Percentiles rank a stretch among this genome's conserved stretches.
Evolutionary conservation across 2,797 vertebrate genomes (phyloP).

Genomic region (Nothura maculosa): DNA sequence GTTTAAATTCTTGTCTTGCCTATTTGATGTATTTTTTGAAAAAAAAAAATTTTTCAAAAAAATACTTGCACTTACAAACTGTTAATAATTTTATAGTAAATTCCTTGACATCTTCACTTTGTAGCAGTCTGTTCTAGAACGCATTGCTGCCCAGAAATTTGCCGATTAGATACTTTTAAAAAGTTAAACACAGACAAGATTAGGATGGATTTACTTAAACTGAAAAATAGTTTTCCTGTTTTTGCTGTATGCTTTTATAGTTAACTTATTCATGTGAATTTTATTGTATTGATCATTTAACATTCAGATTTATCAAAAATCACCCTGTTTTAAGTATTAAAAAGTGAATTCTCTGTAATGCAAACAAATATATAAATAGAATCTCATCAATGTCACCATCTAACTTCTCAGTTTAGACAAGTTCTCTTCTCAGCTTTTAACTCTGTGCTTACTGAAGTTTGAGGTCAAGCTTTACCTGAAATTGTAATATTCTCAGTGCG

Average conservation of each 20-base stretch:
- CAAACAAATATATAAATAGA: not conserved
- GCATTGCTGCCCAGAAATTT: not conserved
- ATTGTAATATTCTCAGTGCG: not conserved
- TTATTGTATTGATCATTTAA: not conserved
- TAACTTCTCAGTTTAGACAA: not conserved
- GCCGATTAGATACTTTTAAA: not conserved
- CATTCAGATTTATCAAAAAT: not conserved
- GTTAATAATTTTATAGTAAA: not conserved
- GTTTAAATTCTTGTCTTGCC: not conserved
- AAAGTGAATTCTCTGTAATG: not conserved
- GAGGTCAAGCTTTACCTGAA: not conserved
- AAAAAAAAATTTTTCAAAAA: too few species aligned
- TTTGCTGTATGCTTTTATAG: not conserved
- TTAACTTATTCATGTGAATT: not conserved
- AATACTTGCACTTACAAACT: not conserved
- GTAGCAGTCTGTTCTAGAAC: not conserved
- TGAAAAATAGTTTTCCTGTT: not conserved
- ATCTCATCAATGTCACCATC: not conserved
- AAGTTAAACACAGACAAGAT: not conserved
- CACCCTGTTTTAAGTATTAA: not conserved
- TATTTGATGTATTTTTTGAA: not conserved
- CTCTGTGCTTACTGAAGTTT: not conserved
- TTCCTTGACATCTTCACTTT: not conserved
- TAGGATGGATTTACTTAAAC: not conserved
- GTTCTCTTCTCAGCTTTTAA: not conserved